Base-by-base conservation (phyloP, 2,797 vertebrate genomes). In the Tapera naevia region DNA sequence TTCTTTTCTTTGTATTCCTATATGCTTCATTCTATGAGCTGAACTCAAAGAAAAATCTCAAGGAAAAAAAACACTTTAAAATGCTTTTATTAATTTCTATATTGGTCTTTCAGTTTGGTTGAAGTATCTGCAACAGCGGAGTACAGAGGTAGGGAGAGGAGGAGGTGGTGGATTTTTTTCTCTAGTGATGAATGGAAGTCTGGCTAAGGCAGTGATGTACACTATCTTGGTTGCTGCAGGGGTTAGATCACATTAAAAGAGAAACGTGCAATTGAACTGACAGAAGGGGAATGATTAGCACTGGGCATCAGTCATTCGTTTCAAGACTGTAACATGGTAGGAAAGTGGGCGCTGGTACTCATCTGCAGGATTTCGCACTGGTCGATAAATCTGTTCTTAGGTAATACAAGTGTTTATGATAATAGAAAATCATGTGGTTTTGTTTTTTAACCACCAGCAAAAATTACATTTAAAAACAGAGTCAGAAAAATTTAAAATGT, bases 161-260 rank as follows among this genome's bases (percentile, higher is more conserved):
- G 71, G 74, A 32, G 57, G 82, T 6, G 32, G 73, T 35, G 60
- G 48, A 78, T 93, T 75, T 87, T 87, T 56, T 83, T 61, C 43
- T 24, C 13, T 45, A 1, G 69, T 97, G 97, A 97, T 97, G 94
- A 64, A 97, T 97, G 96, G 78, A 96, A 93, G 84, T 25, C 94
- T 93, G 95, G n/a, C 67, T 91, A 46, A 87, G 92, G 92, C 78
- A 60, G 50, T 67, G 84, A 96, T 97, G 95, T 96, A 92, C 91
- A 46, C 92, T 95, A 94, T 97, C 95, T 93, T 28, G 1, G 74
- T 92, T 96, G 96, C 95, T 97, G 95, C 96, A 97, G 95, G 94
- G 96, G 97, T 97, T 97, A 97, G 97, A 97, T 96, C 94, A 61
- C 95, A 94, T 91, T 92, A 89, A 80, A 93, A 91, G 82, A 95